A percentile compares a stretch with the other conserved stretches of the same genome.
Evolutionary conservation across 2,797 vertebrate species (phyloP).

Genomic region (Dryobates pubescens): DNA sequence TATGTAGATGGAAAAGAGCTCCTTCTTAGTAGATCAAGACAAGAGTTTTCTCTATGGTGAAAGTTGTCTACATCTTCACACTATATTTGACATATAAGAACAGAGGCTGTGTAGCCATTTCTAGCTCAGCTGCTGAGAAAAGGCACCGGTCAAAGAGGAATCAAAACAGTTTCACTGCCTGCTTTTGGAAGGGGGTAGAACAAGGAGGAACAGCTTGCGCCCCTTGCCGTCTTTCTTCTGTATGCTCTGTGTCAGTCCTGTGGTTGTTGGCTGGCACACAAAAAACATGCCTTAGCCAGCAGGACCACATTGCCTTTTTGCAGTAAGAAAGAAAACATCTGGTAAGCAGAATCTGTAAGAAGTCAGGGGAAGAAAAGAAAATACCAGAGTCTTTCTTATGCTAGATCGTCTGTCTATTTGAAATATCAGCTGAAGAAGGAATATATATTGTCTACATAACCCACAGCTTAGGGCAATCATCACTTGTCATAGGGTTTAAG

Average conservation of each 20-base stretch:
- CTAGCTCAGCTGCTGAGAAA: neutral
- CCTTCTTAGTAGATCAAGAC: neutral
- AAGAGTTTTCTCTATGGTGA: neutral
- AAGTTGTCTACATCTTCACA: neutral
- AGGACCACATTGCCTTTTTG: constrained; percentile 42
- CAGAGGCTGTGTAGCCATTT: neutral
- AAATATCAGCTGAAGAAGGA: neutral
- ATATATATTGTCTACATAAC: neutral
- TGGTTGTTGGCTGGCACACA: constrained; percentile 32
- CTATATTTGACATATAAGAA: neutral
- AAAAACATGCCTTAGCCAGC: constrained; percentile 36
- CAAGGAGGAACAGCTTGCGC: constrained; percentile 11
- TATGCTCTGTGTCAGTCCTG: neutral
- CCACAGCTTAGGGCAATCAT: neutral
- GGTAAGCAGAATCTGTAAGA: constrained; percentile 28
- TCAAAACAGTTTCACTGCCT: neutral
- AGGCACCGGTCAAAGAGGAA: neutral
- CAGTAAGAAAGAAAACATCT: constrained; percentile 57
- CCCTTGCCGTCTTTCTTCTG: neutral
- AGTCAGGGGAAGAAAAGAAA: neutral
- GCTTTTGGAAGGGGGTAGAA: neutral
- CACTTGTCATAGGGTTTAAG: neutral
- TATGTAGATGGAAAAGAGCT: neutral
- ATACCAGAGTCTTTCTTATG: neutral
- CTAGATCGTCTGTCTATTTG: neutral